Base-by-base conservation (phyloP, 2,113 vertebrate species). In the Pagrus major region DNA sequence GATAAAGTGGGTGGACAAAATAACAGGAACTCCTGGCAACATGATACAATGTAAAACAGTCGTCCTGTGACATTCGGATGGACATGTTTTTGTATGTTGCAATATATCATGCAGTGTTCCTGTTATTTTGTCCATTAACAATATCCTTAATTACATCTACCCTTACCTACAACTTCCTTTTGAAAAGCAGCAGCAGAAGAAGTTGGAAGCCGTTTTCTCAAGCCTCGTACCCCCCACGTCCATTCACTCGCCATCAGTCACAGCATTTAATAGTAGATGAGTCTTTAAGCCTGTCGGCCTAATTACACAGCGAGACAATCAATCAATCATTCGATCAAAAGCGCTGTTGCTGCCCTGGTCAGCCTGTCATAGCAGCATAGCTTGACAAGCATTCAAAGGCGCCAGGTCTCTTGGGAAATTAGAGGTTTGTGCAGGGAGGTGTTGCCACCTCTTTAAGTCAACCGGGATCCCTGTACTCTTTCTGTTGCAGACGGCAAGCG, bases 401-500 rank as follows among this genome's bases (percentile, higher is more conserved):
- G 70, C 52, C 12, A 15, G 41, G 63, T 69, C 88, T 88, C 81
- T 8, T 64, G 78, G 89, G 87, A 92, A 92, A 93, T 90, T 76
- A 77, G 54, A 54, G 74, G 63, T 33, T 78, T 73, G 63, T 71
- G 39, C 61, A 6, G 58, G 60, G 39, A 79, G 58, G 68, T 80
- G 76, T 83, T 75, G 14, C 21, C 70, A 33, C 20, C 35, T 54
- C 23, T 75, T 58, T 79, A 42, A 59, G 6, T 87, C 51, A 74
- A 31, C 31, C 51, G 51, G 60, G 52, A 55, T 47, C 60, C 64
- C 29, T 81, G 15, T 83, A 1, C 33, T 86, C 46, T 87, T 42
- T 87, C 49, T 35, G 37, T 96, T 95, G 92, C 95, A 99, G 98
- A 99, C 97, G 42, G 97, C 97, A 65, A 98, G 96, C 89, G 98